Evolutionary conservation across 1,140 invertebrate species (phyloP), one percentile per base, ranked within the genome.

Genomic region (Zaprionus davidi): DNA sequence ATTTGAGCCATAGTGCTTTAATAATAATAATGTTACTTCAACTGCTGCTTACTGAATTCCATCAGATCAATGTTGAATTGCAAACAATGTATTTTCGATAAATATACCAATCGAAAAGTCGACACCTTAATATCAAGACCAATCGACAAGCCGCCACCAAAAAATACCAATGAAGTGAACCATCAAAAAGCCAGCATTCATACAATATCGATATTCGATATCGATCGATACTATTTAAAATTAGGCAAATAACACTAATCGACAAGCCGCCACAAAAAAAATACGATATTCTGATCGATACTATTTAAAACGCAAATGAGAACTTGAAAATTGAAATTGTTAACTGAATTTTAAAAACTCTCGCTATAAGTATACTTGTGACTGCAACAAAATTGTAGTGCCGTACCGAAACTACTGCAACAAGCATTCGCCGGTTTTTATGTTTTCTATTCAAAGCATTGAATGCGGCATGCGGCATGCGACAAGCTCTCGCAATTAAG

Each of bases 401-500:
- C 7, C 24, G 24, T 15, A 55, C 15, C 5, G 26, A 1, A 22
- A 28, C 22, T 12, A 64, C 24, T 63, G 38, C 24, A 46, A 20
- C 13, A 63, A 5, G 13, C 5, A 11, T n/a, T 46, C 7, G 15
- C 41, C 9, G 38, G 2, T 15, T 17, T 28, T 15, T 24, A 41
- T 26, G 13, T 44, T 71, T 44, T 53, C 26, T 36, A 66, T 51
- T n/a, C 34, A 22, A 49, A 56, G 15, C 51, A 17, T 31, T 56
- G 31, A 44, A 53, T 53, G 44, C 20, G 28, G 24, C 41, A 36
- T 20, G 53, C 20, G 6, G 26, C 31, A n/a, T 20, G 53, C 15
- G 12, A n/a, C 31, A n/a, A 28, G 38, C 46, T 13, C 12, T 36
- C 36, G 71, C 74, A 87, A 87, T 87, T 79, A 88, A 53, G n/a